Conservation (phyloP, 2,797 vertebrate species). For the Urophycis tenuis region DNA sequence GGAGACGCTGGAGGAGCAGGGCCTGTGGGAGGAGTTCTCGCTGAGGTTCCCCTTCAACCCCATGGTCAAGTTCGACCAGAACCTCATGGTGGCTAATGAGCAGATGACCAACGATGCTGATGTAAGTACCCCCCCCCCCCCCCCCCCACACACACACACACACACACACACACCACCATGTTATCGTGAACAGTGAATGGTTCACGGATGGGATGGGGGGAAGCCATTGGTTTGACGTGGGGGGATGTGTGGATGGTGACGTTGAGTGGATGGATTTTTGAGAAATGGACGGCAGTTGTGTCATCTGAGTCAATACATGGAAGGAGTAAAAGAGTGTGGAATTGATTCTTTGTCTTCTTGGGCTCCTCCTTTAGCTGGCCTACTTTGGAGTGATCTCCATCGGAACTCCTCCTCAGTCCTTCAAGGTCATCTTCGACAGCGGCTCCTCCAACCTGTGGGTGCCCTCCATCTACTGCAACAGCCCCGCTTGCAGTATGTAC, state of each 20-base stretch:
- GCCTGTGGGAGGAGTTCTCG: conserved; percentile 45
- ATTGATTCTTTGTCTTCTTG: neutral
- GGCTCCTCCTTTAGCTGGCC: conserved; percentile 28
- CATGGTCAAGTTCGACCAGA: conserved; percentile 37
- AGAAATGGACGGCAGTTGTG: neutral
- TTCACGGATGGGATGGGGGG: neutral
- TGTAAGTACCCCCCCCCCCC: conserved; percentile 29
- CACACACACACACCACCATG: neutral
- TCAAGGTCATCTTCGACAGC: conserved; percentile 53
- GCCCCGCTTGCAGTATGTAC: conserved; percentile 45
- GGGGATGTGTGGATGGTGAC: neutral
- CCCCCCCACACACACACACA: too few relatives aligned
- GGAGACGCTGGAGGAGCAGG: conserved; percentile 49
- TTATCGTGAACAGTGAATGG: too few relatives aligned
- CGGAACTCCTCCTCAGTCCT: conserved; percentile 53
- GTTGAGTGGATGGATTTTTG: neutral
- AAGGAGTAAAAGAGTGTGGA: neutral
- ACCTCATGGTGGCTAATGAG: conserved; percentile 20
- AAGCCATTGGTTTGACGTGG: neutral
- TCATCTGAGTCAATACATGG: neutral
- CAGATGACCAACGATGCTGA: conserved; percentile 52
- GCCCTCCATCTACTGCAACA: conserved; percentile 53
- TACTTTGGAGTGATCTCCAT: conserved; percentile 56
- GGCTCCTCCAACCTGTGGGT: conserved; percentile 57
- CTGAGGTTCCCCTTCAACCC: conserved; percentile 41